phyloP scores from a whole-genome alignment of 2,113 vertebrate species.

The Amblyopsis rosae region DNA sequence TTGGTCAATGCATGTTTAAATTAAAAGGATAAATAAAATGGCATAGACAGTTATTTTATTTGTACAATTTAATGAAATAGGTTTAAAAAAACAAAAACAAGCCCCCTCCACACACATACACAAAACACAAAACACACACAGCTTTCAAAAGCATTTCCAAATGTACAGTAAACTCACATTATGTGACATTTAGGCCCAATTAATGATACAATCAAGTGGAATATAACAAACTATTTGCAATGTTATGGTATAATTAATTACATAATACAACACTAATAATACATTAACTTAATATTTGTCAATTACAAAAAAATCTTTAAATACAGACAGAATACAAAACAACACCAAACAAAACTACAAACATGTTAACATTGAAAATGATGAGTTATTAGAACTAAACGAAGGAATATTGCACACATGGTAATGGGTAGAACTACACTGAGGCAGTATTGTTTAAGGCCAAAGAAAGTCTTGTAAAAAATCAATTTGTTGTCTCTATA shows the following conservation, averaged over 20 bases:
- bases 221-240: neutral
- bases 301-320: neutral
- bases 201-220: neutral
- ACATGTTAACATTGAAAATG: conserved; percentile 1
- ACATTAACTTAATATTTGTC: neutral
- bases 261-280: neutral
- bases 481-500: neutral
- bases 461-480: neutral
- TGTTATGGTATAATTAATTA: neutral
- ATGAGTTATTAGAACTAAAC: neutral
- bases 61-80: no score
- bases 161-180: neutral
- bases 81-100: no score
- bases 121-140: no score
- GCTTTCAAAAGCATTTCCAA: neutral
- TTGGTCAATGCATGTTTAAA: no score
- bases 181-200: conserved; percentile 2
- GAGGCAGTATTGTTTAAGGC: conserved; percentile 18
- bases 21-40: no score
- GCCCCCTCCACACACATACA: no score
- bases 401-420: conserved; percentile 11
- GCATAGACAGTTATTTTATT: no score
- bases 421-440: neutral
- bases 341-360: neutral
- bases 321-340: neutral